Percentiles rank a stretch among this genome's conserved stretches.
Evolutionary conservation across 2,888 invertebrate genomes (phyloP).

Genomic region (Caenorhabditis sp.): DNA sequence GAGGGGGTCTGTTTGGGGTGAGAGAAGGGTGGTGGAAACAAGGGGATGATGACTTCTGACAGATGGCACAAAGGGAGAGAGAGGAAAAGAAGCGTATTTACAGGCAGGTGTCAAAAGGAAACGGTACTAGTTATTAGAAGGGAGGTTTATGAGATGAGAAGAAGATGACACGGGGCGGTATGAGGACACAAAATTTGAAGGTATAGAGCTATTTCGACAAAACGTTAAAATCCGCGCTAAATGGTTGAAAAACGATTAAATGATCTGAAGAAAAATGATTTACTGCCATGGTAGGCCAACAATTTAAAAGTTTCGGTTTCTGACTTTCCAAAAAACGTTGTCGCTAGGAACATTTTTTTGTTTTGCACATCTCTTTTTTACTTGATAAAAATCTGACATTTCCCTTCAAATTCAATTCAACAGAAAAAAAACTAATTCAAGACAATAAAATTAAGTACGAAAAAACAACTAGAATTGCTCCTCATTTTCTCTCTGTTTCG

Average conservation of each 20-base stretch:
- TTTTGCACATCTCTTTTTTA: no score
- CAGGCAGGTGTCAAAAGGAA: constrained; percentile 52
- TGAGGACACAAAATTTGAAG: background rate
- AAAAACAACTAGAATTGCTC: background rate
- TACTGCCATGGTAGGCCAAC: no score
- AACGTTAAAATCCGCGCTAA: no score
- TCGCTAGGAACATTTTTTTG: no score
- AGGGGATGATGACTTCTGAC: constrained; percentile 22
- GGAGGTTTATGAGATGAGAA: constrained; percentile 1
- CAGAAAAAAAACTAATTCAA: background rate
- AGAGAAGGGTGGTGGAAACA: constrained; percentile 10
- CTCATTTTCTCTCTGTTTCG: background rate
- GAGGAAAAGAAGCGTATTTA: background rate
- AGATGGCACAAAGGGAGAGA: constrained; percentile 23
- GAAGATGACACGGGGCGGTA: background rate
- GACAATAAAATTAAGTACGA: constrained; percentile 7
- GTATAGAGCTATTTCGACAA: no score
- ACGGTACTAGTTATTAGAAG: constrained; percentile 16
- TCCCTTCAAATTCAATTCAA: background rate
- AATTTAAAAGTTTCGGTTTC: no score
- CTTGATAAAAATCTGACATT: no score
- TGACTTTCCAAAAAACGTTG: no score
- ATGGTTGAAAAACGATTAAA: no score
- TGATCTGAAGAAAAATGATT: no score
- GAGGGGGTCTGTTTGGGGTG: background rate